phyloP scores from a whole-genome alignment of 1,140 invertebrate genomes.

The Drosophila tani region DNA sequence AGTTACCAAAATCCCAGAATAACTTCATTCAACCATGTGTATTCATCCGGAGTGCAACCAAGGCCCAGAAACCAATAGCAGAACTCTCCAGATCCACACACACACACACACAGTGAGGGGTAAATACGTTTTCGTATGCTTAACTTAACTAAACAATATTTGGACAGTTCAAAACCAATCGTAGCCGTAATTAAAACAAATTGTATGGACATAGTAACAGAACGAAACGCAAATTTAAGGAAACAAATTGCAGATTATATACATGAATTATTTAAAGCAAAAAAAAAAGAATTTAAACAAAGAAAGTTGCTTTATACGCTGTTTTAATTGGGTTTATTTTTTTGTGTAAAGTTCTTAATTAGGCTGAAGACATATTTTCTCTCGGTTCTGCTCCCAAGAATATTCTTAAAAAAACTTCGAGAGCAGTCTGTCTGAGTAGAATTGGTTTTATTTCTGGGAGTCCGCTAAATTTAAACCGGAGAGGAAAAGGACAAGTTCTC shows the following conservation, averaged over 20 bases:
- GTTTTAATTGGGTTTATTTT: not conserved
- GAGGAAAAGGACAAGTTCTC: too few species aligned
- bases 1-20: constrained; percentile 70
- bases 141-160: constrained; percentile 24
- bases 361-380: not conserved
- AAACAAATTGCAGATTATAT: constrained; percentile 24
- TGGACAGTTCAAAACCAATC: constrained; percentile 36
- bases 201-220: constrained; percentile 10
- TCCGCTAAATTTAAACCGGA: too few species aligned
- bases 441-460: too few species aligned
- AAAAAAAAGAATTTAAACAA: not conserved
- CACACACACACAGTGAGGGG: not conserved
- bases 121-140: constrained; percentile 11
- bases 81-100: not conserved
- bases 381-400: not conserved
- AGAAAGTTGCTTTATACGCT: not conserved
- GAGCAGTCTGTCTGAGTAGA: too few species aligned
- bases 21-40: constrained; percentile 47
- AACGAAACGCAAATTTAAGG: constrained; percentile 9
- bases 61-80: constrained; percentile 3
- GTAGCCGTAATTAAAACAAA: constrained; percentile 31
- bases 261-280: constrained; percentile 14
- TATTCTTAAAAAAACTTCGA: too few species aligned
- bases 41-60: not conserved
- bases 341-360: too few species aligned